Conservation (phyloP, 2,888 invertebrate genomes). For the Eupeodes luniger region DNA sequence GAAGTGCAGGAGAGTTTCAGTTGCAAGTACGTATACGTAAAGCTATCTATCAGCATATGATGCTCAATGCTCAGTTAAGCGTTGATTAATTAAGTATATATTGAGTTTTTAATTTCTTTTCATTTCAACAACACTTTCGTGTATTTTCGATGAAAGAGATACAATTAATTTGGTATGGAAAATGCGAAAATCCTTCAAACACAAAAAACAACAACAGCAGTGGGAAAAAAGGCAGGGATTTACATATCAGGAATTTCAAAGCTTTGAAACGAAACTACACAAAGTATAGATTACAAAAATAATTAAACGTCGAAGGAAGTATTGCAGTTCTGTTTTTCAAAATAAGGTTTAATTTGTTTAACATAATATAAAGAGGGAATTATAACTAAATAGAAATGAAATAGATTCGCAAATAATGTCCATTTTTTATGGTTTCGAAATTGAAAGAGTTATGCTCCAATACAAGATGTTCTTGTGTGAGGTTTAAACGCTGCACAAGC, state of each 20-base stretch:
- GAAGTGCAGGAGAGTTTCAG: conserved; percentile 38
- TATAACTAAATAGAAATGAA: no score
- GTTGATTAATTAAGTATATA: conserved; percentile 23
- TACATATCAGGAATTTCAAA: not conserved
- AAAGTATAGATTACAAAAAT: not conserved
- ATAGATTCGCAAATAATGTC: no score
- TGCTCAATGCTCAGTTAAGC: not conserved
- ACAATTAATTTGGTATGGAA: not conserved
- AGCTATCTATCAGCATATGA: not conserved
- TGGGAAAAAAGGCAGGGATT: not conserved
- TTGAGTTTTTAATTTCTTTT: conserved; percentile 24
- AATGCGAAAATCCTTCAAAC: not conserved
- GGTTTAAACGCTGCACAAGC: no score
- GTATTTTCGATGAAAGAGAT: not conserved
- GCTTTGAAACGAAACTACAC: not conserved
- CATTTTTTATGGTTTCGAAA: no score
- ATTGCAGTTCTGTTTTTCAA: no score
- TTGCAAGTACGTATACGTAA: conserved; percentile 59
- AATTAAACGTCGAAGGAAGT: not conserved
- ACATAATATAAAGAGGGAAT: no score
- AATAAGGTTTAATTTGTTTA: no score
- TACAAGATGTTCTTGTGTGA: no score
- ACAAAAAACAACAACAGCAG: not conserved
- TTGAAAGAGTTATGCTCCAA: no score
- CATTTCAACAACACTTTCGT: not conserved